Evolutionary conservation across 1,140 invertebrate genomes (phyloP), one percentile per base, ranked within the genome.

Genomic region (Whitmania pigra): DNA sequence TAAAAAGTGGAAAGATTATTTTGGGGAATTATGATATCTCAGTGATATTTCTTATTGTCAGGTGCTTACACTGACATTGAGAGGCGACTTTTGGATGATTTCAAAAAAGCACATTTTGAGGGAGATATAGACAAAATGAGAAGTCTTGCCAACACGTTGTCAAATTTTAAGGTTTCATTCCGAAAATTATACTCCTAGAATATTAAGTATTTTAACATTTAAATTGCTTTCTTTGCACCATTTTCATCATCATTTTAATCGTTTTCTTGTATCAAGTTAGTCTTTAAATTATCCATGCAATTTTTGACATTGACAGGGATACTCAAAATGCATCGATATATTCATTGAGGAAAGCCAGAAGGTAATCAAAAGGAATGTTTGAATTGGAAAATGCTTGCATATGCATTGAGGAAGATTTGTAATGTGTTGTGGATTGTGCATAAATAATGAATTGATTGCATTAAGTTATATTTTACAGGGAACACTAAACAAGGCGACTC

Each of bases 41-140:
- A 17, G 31, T 49, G 9, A 49, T 49, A 55, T 74, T 72, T 70
- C 53, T 72, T 71, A 29, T 72, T 72, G 69, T 25, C 79, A 78
- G 85, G 88, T n/a, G 95, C 95, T 80, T 98, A 99, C 82, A 90
- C 94, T 78, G 90, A 94, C 79, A 93, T 97, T 72, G 95, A 99
- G 80, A 84, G 89, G 67, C 87, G 88, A 73, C 85, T 99, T 7
- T 96, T 98, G 75, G 93, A 96, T 80, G 93, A 97, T 81, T 99
- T 99, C 85, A 89, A 90, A 0, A 87, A 87, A 67, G 91, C 93
- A 4, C 92, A 86, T 78, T 88, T 87, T 73, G 86, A 87, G 60
- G 88, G 90, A 73, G 91, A 99, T 80, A 87, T 89, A 73, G 84
- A 85, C 22, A 87, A 89, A 78, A 97, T 99, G 94, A 94, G 92